Evolutionary conservation across 2,888 invertebrate species (phyloP).

Genomic region (Heliconius hortense): DNA sequence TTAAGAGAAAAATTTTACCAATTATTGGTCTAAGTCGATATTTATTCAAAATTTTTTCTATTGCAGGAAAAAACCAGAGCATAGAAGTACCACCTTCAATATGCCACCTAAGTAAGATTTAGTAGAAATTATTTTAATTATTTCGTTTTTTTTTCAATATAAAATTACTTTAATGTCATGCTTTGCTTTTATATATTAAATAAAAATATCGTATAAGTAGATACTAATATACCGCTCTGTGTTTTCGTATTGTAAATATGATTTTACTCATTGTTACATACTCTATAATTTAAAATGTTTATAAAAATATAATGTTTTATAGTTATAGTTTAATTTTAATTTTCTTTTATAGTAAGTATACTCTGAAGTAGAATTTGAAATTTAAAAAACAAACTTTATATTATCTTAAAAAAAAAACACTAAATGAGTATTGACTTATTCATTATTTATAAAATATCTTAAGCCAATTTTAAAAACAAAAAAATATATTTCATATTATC

Average conservation of each 20-base stretch:
- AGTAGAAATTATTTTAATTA: slow-evolving; percentile 16
- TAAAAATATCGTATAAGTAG: background rate
- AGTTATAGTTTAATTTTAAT: background rate
- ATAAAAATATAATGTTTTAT: background rate
- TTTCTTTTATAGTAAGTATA: background rate
- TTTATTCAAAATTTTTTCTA: slow-evolving; percentile 59
- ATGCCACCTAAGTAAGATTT: slow-evolving; percentile 80
- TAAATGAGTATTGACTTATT: too few relatives aligned
- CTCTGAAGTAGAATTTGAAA: too few relatives aligned
- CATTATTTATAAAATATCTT: too few relatives aligned
- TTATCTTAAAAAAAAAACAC: too few relatives aligned
- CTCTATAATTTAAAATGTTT: background rate
- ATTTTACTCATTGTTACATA: background rate
- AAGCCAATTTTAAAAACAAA: too few relatives aligned
- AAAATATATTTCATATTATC: too few relatives aligned
- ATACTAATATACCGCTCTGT: background rate
- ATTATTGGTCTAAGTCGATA: slow-evolving; percentile 1
- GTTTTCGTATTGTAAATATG: background rate
- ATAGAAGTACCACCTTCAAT: slow-evolving; percentile 59
- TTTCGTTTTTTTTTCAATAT: background rate
- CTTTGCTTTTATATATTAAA: slow-evolving; percentile 13
- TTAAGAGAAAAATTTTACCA: too few relatives aligned
- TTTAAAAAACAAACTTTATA: background rate
- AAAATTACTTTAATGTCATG: background rate
- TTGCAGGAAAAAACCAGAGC: slow-evolving; percentile 75